Conservation (phyloP, 2,113 vertebrate species). For the Hucho hucho region DNA sequence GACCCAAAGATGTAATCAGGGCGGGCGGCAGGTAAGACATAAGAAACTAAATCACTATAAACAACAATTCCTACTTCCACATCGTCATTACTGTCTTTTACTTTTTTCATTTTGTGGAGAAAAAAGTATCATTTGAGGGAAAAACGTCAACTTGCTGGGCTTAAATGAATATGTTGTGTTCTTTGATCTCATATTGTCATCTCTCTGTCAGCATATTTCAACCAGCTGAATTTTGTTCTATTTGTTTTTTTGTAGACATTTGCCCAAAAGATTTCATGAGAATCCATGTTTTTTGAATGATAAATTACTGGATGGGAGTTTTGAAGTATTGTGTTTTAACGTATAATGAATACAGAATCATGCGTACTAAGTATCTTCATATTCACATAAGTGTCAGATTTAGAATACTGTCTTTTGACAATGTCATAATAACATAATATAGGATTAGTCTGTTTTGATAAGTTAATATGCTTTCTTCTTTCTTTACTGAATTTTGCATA, state of each 20-base stretch:
- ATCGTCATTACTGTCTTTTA: slow-evolving; percentile 62
- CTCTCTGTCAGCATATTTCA: slow-evolving; percentile 67
- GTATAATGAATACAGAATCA: no score
- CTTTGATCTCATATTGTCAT: slow-evolving; percentile 67
- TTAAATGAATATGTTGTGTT: neutral
- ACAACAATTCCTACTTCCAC: slow-evolving; percentile 68
- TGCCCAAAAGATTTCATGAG: neutral
- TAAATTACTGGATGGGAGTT: no score
- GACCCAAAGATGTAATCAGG: slow-evolving; percentile 81
- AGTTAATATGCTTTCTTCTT: neutral
- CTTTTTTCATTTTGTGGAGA: slow-evolving; percentile 45
- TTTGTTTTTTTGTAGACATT: slow-evolving; percentile 30
- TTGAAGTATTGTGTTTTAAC: no score
- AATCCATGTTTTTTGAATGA: no score
- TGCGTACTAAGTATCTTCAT: no score
- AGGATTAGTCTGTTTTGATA: slow-evolving; percentile 4
- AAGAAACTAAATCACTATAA: slow-evolving; percentile 62
- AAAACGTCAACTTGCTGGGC: neutral
- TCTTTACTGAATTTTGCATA: slow-evolving; percentile 5
- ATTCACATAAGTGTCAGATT: no score
- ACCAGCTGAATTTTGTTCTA: slow-evolving; percentile 46
- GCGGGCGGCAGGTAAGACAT: slow-evolving; percentile 79
- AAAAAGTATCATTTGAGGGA: neutral
- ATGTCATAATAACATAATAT: neutral
- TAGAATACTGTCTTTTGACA: no score